Evolutionary conservation across 2,888 invertebrate species (phyloP), one percentile per base, ranked within the genome.

Genomic region (Iselma pallidipennis): DNA sequence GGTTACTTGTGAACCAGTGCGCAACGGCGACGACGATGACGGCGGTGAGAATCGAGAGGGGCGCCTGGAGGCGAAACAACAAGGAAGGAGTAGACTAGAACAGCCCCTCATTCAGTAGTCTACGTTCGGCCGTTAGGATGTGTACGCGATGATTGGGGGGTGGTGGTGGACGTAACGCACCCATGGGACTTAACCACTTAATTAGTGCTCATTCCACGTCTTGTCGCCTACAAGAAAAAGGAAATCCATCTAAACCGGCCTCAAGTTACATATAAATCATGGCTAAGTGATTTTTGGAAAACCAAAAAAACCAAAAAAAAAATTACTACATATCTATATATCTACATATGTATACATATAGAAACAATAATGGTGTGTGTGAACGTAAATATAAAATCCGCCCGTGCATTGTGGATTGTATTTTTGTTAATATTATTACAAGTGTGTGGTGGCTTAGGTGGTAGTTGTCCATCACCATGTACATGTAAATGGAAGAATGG

Each of bases 401-500:
- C 14, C 51, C 45, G 55, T 21, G 51, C 58, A 28, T 42, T 59
- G 55, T 53, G 59, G 60, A 48, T 61, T 9, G 7, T 70, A 42
- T 54, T 59, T 48, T 62, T 71, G n/a, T n/a, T n/a, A 31, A 45
- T 57, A 9, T 51, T 64, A 64, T 59, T 71, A 58, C 59, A 67
- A 33, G 66, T 69, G 54, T 69, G 72, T 59, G 77, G 83, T 64
- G 84, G 85, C 61, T 83, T 85, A 69, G 83, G 86, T 66, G 87
- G 86, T 69, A 85, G 86, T 69, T 91, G 91, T 74, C 92, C 92
- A 61, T 85, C 86, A 48, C 89, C 89, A 72, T 96, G 96, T 83
- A 87, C 88, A 75, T 96, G 96, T 83, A 95, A 95, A 82, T 96
- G 96, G 96, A 95, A 95, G 83, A 90, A 91, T 75, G 95, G 95